These are phyloP conservation scores for Chymomyza procnemis DNA, from an alignment of 2,888 invertebrate species.

Conservation along the genomic window DNA sequence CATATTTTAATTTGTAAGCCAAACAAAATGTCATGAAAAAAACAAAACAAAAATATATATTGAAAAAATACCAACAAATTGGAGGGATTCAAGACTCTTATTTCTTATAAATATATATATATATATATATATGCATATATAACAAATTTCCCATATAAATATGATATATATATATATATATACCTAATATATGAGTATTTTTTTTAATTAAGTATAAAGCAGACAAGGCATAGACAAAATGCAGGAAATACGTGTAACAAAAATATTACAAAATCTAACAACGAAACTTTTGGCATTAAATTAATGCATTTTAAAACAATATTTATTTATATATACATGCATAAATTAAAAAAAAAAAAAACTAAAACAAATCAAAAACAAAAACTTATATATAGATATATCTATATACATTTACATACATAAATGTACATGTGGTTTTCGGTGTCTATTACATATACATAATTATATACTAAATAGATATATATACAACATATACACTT, in stretches of 20 bases:
- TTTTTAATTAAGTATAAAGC: constrained; percentile 24
- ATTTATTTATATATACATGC: constrained; percentile 51
- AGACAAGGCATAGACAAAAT: constrained; percentile 49
- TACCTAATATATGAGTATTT: constrained; percentile 30
- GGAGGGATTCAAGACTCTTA: constrained; percentile 78
- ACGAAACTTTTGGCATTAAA: constrained; percentile 71
- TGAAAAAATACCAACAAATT: constrained; percentile 48
- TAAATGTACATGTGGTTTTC: constrained; percentile 71
- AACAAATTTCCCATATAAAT: constrained; percentile 18
- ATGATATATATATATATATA: constrained; percentile 25
- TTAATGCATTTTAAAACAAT: constrained; percentile 68
- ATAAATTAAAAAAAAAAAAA: constrained; percentile 32
- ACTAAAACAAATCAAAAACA: not conserved
- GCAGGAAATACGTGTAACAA: constrained; percentile 69
- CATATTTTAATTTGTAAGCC: constrained; percentile 25
- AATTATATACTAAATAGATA: constrained; percentile 47
- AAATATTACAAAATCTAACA: constrained; percentile 69
- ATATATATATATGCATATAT: constrained; percentile 31
- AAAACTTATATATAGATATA: constrained; percentile 14
- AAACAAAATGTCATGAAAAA: constrained; percentile 30
- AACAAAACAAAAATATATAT: not conserved
- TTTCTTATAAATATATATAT: not conserved
- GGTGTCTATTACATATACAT: constrained; percentile 66
- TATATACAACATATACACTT: constrained; percentile 8
- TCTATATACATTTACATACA: constrained; percentile 57